A percentile compares a stretch with the other conserved stretches of the same genome.
These are phyloP conservation scores for Patella ulyssiponensis DNA, from an alignment of 2,888 invertebrate genomes.

Conservation along the genomic window DNA sequence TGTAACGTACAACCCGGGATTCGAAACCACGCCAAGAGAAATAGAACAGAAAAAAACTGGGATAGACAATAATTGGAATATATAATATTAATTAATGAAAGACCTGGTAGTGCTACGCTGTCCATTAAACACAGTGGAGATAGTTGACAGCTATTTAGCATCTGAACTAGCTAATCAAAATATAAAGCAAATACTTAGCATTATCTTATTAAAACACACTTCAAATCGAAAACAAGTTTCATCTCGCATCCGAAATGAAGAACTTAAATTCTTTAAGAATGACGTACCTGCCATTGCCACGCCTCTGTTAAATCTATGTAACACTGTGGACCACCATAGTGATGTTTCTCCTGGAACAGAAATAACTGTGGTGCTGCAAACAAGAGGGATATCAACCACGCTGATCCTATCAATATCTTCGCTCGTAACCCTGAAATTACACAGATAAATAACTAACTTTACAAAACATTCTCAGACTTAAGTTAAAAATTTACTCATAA, in stretches of 20 bases:
- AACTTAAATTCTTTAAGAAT: background rate
- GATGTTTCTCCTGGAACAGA: conserved; percentile 37
- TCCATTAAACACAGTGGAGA: conserved; percentile 3
- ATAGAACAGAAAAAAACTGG: too few species aligned
- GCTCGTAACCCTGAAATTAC: conserved; percentile 54
- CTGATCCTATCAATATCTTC: conserved; percentile 54
- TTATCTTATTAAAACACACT: too few species aligned
- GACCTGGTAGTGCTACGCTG: background rate
- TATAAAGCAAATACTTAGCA: too few species aligned
- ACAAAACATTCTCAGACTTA: too few species aligned
- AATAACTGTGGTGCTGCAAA: conserved; percentile 59
- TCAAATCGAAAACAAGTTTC: too few species aligned
- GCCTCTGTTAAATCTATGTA: conserved; percentile 45
- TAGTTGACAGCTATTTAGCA: background rate
- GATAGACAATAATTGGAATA: too few species aligned
- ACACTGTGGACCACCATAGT: conserved; percentile 45
- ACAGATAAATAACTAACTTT: too few species aligned
- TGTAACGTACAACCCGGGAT: too few species aligned
- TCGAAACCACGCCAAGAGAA: too few species aligned
- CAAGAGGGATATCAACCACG: conserved; percentile 59
- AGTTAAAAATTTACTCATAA: too few species aligned
- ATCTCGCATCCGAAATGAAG: too few species aligned
- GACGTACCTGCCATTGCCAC: conserved; percentile 58
- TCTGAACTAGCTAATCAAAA: too few species aligned
- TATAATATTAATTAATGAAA: background rate